Base-by-base conservation (phyloP, 2,888 invertebrate genomes). In the Cephus pulcher region DNA sequence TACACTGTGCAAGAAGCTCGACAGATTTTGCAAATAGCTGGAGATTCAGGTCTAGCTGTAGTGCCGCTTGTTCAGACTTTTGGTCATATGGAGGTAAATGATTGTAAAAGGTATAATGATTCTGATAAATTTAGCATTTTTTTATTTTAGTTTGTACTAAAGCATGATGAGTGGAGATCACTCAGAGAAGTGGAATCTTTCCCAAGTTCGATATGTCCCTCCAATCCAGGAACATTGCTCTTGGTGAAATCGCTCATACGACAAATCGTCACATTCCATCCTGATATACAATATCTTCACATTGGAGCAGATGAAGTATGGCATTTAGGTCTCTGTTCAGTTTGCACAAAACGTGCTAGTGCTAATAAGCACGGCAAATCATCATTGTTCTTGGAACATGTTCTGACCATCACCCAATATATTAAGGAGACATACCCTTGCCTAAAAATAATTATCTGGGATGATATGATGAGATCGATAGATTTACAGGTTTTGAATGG, bases 231-330 rank as follows among this genome's bases (percentile, higher is more conserved):
- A 34, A 93, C 96, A 0, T 90, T 95, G 84, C 91, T 92, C 0
- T 88, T 97, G 69, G 93, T 97, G 1, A 92, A 93, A 76, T 93
- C 93, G 75, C 94, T 97, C 93, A 92, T 97, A 76, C 94, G 94
- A 79, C 97, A 97, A 91, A 94, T 95, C 1, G 90, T 96, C 78
- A 92, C 92, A 0, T 93, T 94, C 73, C 96, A 97, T 90, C 94
- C 95, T 0, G 92, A 93, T 81, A 92, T 93, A 78, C 93, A 94
- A 77, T 95, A 94, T 88, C 92, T 97, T 80, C 97, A 97, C 90
- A 96, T 97, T 83, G 97, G 97, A 3, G 96, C 96, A 79, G 97
- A 97, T 92, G 97, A 95, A 93, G 96, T 96, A 0, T 97, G 96
- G 95, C 95, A 96, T 87, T 92, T 94, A 86, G 95, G 94, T 0